Base-by-base conservation (phyloP, 2,113 vertebrate genomes). In the Eretmochelys imbricata region DNA sequence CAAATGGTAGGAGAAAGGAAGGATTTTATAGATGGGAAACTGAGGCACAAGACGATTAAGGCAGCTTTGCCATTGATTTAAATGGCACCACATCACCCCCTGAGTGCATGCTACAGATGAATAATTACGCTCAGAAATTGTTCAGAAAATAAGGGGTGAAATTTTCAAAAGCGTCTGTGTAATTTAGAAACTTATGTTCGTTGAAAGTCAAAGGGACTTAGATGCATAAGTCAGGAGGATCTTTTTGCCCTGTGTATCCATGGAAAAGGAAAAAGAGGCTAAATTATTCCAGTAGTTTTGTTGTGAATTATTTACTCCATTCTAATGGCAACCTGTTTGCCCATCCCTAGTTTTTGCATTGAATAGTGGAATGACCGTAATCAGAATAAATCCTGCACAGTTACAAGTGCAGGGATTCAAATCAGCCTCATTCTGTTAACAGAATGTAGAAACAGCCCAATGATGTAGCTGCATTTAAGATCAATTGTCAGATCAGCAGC, bases 31-130 rank as follows among this genome's bases (percentile, higher is more conserved):
- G 6, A 0, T 49, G 42, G 19, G 8, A 50, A 8, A 50, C 50
- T 42, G n/a, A 4, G 0, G 0, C 19, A 53, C 62, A 69, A n/a
- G 8, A 8, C 4, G 62, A 69, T 69, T 19, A 35, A n/a, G 62
- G 16, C 62, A 69, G 62, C 35, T n/a, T 69, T 69, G 31, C 62
- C 62, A n/a, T 69, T 69, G 16, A 69, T 69, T 69, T 69, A 69
- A 69, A n/a, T n/a, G 35, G 31, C 35, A n/a, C 62, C 62, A n/a
- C 62, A 69, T 59, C 80, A 11, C 42, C 19, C 38, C 51, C 13
- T 84, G 10, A 6, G 3, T 8, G 14, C 24, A 46, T 48, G 22
- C 38, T 13, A 0, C 2, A 46, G 83, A 51, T 49, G 31, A n/a
- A 75, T 49, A 27, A 6, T 14, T 3, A 29, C 19, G 11, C 25